Base-by-base conservation (phyloP, 2,113 vertebrate species). In the Silurus glanis region DNA sequence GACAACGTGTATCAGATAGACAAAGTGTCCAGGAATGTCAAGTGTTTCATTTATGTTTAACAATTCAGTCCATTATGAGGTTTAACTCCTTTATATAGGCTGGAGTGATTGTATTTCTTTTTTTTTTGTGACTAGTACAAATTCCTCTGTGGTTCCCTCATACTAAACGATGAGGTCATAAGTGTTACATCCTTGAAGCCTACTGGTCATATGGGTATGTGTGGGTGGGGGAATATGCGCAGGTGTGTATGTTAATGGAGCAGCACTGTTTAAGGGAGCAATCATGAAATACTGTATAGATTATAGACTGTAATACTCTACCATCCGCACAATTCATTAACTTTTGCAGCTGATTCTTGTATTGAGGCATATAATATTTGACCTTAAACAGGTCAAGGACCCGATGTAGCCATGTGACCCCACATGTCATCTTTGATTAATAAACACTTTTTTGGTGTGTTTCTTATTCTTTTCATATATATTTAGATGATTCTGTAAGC, bases 151-250 rank as follows among this genome's bases (percentile, higher is more conserved):
- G 55, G 62, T 80, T 80, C 47, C 5, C 58, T 85, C 72, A 56
- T 59, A 85, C 78, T 66, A 78, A 67, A 80, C 71, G 71, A 86
- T 89, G 84, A 89, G 80, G 59, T 87, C 49, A 82, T 80, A 66
- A 83, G 37, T 59, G 62, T 80, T 88, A 56, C 67, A 58, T 76
- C 85, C 90, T 89, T 85, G 86, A 90, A 56, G 87, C 87, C 45
- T 85, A 80, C 81, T 86, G 87, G 13, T 25, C 6, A 55, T 58
- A 19, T 28, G 76, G 47, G 67, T 61, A 16, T 88, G 64, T 61
- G 51, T 91, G 91, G 92, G 91, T 91, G 90, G 85, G 59, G 49
- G 80, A 85, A 37, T 17, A 74, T 82, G 49, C 53, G 66, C 76
- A 62, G 58, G 86, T 85, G 84, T 72, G 25, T 83, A 19, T 49